Evolutionary conservation across 2,888 invertebrate genomes (phyloP), one percentile per base, ranked within the genome.

Genomic region (Myopa tessellatipennis): DNA sequence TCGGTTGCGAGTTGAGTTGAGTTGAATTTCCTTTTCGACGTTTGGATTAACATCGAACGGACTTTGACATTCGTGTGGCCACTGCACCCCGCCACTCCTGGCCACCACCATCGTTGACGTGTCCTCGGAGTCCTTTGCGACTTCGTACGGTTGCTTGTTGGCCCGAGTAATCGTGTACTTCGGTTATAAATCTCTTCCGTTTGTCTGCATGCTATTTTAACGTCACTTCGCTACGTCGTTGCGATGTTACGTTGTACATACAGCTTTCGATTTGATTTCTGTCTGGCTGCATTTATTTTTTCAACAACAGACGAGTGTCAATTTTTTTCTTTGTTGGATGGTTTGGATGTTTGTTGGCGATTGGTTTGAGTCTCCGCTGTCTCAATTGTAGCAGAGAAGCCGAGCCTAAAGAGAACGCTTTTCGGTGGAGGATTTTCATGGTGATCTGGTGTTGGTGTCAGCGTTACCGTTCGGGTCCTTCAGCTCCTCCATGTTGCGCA

Each of bases 111-210:
- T 26, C 26, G 26, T 26, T 26, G 26, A 26, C 55, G 16, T 12
- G 16, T n/a, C 55, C 14, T n/a, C 55, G 55, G 10, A 8, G n/a
- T n/a, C 55, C 55, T 55, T 5, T n/a, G 8, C 14, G 55, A 55
- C 55, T 26, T 26, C 60, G 68, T 65, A 18, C 58, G 69, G 58
- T 69, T 26, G 68, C 34, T 69, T 68, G 74, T 69, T 60, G 34
- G 75, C 60, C 75, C 6, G 60, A 68, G 68, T 69, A 75, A 75
- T 75, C 75, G 75, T 75, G 75, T 58, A 69, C 68, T 75, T 75
- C 34, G 75, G 75, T 69, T 69, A 68, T 75, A 75, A 75, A 75
- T 75, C 75, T 75, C 69, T 69, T 75, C 69, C 75, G 75, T 75
- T 75, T 60, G 75, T 75, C 75, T 68, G 60, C 65, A 45, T 45